These are phyloP conservation scores for Ahaetulla prasina DNA, from an alignment of 2,113 vertebrate species.

Conservation along the genomic window DNA sequence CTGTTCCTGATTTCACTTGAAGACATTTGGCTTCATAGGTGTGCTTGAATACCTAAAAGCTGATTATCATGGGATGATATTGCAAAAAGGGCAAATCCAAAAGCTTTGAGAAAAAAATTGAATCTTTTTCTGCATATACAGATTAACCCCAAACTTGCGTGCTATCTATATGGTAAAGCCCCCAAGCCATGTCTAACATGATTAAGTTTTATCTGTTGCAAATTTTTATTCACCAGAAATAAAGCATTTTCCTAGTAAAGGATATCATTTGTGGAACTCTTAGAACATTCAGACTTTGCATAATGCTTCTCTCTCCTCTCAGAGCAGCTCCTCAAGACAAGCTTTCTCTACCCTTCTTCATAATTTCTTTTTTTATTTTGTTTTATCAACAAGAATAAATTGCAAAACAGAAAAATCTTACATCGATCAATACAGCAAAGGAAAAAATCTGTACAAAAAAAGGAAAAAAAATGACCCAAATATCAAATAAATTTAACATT, in stretches of 20 bases:
- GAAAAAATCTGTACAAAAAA: neutral
- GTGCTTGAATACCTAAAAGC: neutral
- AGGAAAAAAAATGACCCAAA: neutral
- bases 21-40: neutral
- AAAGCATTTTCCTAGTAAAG: neutral
- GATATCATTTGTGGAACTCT: neutral
- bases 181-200: neutral
- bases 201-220: neutral
- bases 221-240: neutral
- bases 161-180: neutral
- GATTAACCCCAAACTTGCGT: neutral
- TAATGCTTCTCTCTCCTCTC: neutral
- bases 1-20: conserved; percentile 3
- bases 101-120: neutral
- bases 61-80: neutral
- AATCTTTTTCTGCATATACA: neutral
- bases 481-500: neutral
- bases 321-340: neutral
- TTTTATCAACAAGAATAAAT: neutral
- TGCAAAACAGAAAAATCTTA: neutral
- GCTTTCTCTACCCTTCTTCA: neutral
- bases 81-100: neutral
- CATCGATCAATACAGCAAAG: neutral
- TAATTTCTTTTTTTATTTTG: neutral
- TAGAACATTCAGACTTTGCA: neutral